Conservation (phyloP, 1,140 invertebrate genomes). For the Dendroctonus ponderosae region DNA sequence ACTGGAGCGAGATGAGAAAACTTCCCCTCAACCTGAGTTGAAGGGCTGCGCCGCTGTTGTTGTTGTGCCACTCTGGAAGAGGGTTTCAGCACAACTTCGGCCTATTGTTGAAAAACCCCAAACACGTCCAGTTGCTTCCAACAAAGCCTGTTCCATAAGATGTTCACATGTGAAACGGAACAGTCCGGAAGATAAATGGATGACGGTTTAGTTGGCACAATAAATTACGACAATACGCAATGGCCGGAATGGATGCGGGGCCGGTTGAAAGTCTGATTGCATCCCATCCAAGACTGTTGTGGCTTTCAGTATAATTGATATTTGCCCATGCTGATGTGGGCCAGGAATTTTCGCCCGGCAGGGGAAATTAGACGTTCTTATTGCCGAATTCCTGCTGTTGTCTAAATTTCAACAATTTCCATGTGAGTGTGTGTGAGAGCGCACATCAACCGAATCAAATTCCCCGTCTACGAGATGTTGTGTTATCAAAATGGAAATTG, state of each 20-base stretch:
- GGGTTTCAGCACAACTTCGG: background rate
- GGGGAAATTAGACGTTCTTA: no score
- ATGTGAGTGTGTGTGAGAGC: no score
- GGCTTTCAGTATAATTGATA: no score
- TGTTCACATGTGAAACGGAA: slow-evolving; percentile 13
- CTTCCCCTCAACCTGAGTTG: background rate
- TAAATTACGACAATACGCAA: slow-evolving; percentile 9
- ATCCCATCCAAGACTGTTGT: no score
- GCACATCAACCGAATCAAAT: no score
- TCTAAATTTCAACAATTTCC: no score
- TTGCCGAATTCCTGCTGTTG: no score
- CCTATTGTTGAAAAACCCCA: background rate
- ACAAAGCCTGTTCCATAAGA: slow-evolving; percentile 10
- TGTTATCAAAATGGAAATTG: no score
- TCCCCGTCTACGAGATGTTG: no score
- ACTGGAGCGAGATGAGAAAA: background rate
- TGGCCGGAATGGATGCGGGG: slow-evolving; percentile 2
- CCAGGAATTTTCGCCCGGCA: no score
- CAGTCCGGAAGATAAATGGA: slow-evolving; percentile 6
- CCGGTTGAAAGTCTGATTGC: background rate
- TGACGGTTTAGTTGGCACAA: slow-evolving; percentile 8
- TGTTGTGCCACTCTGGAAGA: background rate
- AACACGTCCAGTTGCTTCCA: background rate
- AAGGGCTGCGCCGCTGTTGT: background rate
- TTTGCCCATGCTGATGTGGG: no score